phyloP scores from a whole-genome alignment of 1,140 invertebrate genomes.

The Halictus rubicundus region DNA sequence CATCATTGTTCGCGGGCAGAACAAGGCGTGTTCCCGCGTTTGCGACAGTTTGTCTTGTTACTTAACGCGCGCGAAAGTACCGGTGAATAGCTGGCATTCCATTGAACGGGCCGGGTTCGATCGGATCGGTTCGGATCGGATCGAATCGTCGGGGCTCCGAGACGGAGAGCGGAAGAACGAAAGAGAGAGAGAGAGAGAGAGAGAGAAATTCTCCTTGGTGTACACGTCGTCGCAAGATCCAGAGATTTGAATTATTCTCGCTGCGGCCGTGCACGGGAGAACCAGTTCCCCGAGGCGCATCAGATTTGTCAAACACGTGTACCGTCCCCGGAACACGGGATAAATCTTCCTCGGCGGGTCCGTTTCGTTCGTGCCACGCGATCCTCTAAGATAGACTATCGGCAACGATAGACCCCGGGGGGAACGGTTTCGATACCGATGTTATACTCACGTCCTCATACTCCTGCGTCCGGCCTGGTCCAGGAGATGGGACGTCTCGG shows the following conservation, averaged over 20 bases:
- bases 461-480: slow-evolving; percentile 41
- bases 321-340: background rate
- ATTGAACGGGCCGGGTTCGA: slow-evolving; percentile 1
- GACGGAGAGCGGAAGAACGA: too few species aligned
- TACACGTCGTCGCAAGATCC: slow-evolving; percentile 15
- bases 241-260: slow-evolving; percentile 11
- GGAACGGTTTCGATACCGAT: background rate
- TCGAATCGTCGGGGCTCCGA: background rate
- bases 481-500: slow-evolving; percentile 22
- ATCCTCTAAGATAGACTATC: too few species aligned
- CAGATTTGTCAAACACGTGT: slow-evolving; percentile 42
- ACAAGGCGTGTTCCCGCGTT: slow-evolving; percentile 6
- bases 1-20: background rate
- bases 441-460: slow-evolving; percentile 59
- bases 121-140: background rate
- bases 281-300: slow-evolving; percentile 10
- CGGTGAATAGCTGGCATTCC: slow-evolving; percentile 49
- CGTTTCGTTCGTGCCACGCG: too few species aligned
- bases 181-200: too few species aligned
- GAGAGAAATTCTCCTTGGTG: background rate
- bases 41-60: slow-evolving; percentile 45
- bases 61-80: slow-evolving; percentile 48
- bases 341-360: background rate
- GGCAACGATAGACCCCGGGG: too few species aligned
- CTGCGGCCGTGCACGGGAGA: background rate